Conservation (phyloP, 2,888 invertebrate species). For the Osedax fenrisi region DNA sequence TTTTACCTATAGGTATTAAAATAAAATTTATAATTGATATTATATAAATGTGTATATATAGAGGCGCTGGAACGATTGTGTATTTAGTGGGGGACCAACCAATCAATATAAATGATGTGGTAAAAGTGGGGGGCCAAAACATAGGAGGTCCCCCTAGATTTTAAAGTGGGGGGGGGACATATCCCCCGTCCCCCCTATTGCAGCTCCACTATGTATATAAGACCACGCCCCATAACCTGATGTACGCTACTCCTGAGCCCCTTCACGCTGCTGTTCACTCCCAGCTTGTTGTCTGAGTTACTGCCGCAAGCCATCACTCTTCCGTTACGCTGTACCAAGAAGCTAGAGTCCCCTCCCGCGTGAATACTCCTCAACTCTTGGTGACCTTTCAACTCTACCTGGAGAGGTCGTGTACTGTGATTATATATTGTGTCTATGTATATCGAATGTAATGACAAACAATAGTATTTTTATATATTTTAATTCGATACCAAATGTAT, state of each 20-base stretch:
- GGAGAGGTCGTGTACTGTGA: slow-evolving; percentile 9
- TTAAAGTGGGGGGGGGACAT: no score
- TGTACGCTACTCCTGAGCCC: slow-evolving; percentile 41
- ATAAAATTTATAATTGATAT: not conserved
- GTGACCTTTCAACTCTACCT: slow-evolving; percentile 42
- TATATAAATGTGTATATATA: not conserved
- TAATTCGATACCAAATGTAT: no score
- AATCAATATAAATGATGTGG: no score
- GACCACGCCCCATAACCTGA: slow-evolving; percentile 30
- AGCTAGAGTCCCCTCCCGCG: slow-evolving; percentile 45
- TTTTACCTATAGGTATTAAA: not conserved
- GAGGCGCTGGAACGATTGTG: no score
- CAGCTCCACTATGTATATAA: not conserved
- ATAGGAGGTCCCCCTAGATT: no score
- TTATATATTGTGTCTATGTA: no score
- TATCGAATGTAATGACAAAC: no score
- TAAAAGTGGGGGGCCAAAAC: no score
- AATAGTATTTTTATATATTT: no score
- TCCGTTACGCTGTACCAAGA: slow-evolving; percentile 45
- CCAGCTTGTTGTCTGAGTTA: slow-evolving; percentile 49
- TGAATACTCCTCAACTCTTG: slow-evolving; percentile 43
- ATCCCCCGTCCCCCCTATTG: no score
- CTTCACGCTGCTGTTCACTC: slow-evolving; percentile 45
- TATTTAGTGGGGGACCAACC: no score
- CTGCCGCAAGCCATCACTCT: slow-evolving; percentile 48